Percentiles rank a stretch among this genome's conserved stretches.
These are phyloP conservation scores for Aleiodes leptofemur DNA, from an alignment of 2,888 invertebrate species.

Conservation along the genomic window DNA sequence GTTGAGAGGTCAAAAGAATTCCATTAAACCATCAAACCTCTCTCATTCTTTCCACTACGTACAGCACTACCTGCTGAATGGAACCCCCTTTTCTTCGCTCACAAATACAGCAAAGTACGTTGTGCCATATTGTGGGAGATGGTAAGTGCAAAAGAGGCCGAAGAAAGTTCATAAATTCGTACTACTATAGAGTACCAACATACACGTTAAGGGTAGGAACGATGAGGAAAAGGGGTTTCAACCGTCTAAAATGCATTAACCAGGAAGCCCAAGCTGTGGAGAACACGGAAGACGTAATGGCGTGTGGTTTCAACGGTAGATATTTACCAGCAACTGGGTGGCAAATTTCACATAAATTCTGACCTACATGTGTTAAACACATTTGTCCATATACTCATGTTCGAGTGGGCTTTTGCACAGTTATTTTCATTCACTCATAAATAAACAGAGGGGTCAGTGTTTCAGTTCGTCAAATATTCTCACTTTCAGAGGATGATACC, in stretches of 20 bases:
- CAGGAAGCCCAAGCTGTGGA: slow-evolving; percentile 46
- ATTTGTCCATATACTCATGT: slow-evolving; percentile 17
- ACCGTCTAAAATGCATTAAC: slow-evolving; percentile 57
- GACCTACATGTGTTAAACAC: slow-evolving; percentile 55
- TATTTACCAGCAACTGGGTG: slow-evolving; percentile 50
- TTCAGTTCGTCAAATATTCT: neutral
- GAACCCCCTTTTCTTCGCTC: slow-evolving; percentile 16
- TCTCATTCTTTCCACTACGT: neutral
- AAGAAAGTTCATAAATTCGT: slow-evolving; percentile 61
- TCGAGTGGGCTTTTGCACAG: slow-evolving; percentile 5
- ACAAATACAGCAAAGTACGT: slow-evolving; percentile 24
- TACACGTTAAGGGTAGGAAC: slow-evolving; percentile 9
- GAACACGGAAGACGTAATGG: slow-evolving; percentile 52
- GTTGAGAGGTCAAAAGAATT: slow-evolving; percentile 14
- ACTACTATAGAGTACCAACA: slow-evolving; percentile 18
- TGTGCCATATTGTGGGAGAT: slow-evolving; percentile 37
- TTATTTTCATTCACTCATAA: slow-evolving; percentile 8
- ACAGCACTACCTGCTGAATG: slow-evolving; percentile 14
- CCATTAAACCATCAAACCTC: slow-evolving; percentile 34
- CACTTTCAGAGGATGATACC: neutral
- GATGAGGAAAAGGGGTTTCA: slow-evolving; percentile 39
- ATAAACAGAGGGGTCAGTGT: neutral
- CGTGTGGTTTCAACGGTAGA: slow-evolving; percentile 49
- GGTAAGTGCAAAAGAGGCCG: slow-evolving; percentile 52
- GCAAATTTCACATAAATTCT: slow-evolving; percentile 56